Evolutionary conservation across 2,888 invertebrate species (phyloP), one percentile per base, ranked within the genome.

Genomic region (Marasmarcha lunaedactyla): DNA sequence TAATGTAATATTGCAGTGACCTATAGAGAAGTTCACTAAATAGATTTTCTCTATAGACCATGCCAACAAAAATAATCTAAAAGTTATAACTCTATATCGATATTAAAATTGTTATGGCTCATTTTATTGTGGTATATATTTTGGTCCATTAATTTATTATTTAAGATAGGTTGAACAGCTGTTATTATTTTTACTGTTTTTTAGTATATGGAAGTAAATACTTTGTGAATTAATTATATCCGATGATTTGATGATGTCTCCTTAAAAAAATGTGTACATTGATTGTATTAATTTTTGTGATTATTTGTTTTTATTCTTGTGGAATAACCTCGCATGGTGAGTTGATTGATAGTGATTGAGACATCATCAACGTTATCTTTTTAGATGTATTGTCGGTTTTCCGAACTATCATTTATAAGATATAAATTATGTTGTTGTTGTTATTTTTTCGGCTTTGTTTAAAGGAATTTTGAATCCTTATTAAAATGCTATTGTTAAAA

Each of bases 81-180:
- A 63, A 61, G 69, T 70, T 76, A 72, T 76, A 73, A 76, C 70
- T 49, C 63, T 59, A 69, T 73, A n/a, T n/a, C n/a, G 78, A 79
- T 78, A 77, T 76, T 78, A 73, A 76, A 74, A 72, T 76, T 71
- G 76, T 77, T 77, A 67, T 68, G 69, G 71, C 72, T 72, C 65
- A 67, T 30, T 30, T 58, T 65, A 64, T 60, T 59, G 53, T 67
- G 59, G 57, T 58, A 59, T 55, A 46, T 51, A 55, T 53, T 60
- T 67, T 68, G 60, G 69, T 63, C 46, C 40, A 63, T 63, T 72
- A 68, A 77, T 76, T 78, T 76, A 77, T 76, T 77, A 50, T 54
- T 61, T 72, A 73, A 68, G 59, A 71, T 70, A 71, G n/a, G 10
- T n/a, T 7, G 55, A 63, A 48, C 65, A 57, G 54, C 54, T 66